phyloP scores from a whole-genome alignment of 2,888 invertebrate species.

The Brenthis daphne region DNA sequence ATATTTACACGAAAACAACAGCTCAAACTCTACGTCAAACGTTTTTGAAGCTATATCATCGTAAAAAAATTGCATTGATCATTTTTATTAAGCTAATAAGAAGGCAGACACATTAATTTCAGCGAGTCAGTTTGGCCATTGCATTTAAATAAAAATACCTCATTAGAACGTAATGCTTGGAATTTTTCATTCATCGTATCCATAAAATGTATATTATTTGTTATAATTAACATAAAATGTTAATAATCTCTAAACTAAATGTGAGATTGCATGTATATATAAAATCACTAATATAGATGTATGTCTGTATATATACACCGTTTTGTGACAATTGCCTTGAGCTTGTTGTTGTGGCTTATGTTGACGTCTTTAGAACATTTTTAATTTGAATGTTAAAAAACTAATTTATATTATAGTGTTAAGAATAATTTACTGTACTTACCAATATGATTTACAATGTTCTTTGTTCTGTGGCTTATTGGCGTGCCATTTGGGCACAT shows the following conservation, averaged over 20 bases:
- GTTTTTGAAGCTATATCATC: background rate
- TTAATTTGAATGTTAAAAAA: no score
- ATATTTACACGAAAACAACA: no score
- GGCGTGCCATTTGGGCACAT: no score
- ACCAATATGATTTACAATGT: no score
- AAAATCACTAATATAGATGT: background rate
- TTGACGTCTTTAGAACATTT: no score
- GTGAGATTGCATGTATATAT: background rate
- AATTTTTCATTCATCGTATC: conserved; percentile 25
- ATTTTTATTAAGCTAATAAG: conserved; percentile 22
- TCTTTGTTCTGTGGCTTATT: no score
- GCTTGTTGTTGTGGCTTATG: no score
- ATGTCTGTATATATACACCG: background rate
- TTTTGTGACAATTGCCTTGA: no score
- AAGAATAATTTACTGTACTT: no score
- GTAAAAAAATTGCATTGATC: conserved; percentile 13
- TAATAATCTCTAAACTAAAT: conserved; percentile 9
- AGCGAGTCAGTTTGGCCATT: conserved; percentile 6
- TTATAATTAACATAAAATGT: conserved; percentile 20
- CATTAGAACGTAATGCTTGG: conserved; percentile 2
- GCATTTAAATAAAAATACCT: conserved; percentile 9
- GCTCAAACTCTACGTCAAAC: background rate
- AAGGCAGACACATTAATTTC: conserved; percentile 22
- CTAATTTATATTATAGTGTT: no score
- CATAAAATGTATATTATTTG: conserved; percentile 13